phyloP scores from a whole-genome alignment of 2,888 invertebrate species.

The Kryphioiulus occultus region DNA sequence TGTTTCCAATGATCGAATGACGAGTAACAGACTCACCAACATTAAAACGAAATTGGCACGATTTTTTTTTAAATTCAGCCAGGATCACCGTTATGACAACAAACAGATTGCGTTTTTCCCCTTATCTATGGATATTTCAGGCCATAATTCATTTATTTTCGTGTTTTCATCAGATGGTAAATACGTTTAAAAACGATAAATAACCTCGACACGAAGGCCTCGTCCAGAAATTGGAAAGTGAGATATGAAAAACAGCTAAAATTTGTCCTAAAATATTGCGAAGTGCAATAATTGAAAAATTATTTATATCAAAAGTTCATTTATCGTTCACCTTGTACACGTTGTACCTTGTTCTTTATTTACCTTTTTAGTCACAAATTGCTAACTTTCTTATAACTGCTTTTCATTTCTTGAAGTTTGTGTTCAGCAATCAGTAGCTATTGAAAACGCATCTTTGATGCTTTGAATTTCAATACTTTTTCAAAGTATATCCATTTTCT shows the following conservation, averaged over 20 bases:
- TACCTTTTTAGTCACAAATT: too few relatives aligned
- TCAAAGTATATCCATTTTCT: too few relatives aligned
- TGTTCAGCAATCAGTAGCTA: too few relatives aligned
- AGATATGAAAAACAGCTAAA: not conserved
- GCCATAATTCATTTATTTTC: not conserved
- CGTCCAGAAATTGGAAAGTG: not conserved
- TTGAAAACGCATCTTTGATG: too few relatives aligned
- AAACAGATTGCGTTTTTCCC: not conserved
- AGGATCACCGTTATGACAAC: slow-evolving; percentile 18
- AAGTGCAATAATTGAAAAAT: too few relatives aligned
- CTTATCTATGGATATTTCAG: not conserved
- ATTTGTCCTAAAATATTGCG: too few relatives aligned
- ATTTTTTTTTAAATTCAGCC: not conserved
- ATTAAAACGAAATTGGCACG: not conserved
- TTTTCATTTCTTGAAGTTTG: too few relatives aligned
- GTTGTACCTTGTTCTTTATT: too few relatives aligned
- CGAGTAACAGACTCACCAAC: not conserved
- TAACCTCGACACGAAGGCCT: not conserved
- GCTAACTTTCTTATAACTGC: too few relatives aligned
- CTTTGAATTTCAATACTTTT: too few relatives aligned
- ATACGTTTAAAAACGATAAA: not conserved
- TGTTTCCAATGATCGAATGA: not conserved
- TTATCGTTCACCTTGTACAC: too few relatives aligned
- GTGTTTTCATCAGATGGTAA: not conserved
- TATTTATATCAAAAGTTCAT: too few relatives aligned